Conservation (phyloP, 2,113 vertebrate genomes). For the Lepisosteus osseus region DNA sequence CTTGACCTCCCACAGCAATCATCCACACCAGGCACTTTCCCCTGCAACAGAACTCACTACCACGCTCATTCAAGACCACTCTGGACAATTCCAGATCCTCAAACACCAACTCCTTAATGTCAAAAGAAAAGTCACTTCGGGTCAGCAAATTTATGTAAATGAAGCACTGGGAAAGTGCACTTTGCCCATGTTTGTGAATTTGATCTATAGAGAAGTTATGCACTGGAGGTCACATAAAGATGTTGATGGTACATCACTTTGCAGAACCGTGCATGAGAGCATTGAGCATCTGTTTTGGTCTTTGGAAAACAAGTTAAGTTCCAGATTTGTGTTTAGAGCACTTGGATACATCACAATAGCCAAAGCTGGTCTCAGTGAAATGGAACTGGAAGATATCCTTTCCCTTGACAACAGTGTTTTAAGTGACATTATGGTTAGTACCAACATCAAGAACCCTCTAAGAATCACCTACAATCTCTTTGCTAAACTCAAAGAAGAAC, state of each 20-base stretch:
- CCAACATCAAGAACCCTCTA: slow-evolving; percentile 79
- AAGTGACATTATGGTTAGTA: slow-evolving; percentile 75
- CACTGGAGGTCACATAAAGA: slow-evolving; percentile 97
- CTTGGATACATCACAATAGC: slow-evolving; percentile 96
- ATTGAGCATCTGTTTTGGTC: slow-evolving; percentile 96
- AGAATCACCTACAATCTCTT: slow-evolving; percentile 89
- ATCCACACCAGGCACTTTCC: no score
- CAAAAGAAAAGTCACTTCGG: slow-evolving; percentile 95
- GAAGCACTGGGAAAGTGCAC: slow-evolving; percentile 94
- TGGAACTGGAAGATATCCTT: slow-evolving; percentile 92
- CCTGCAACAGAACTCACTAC: no score
- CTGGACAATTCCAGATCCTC: slow-evolving; percentile 70
- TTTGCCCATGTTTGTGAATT: slow-evolving; percentile 95
- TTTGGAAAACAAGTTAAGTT: slow-evolving; percentile 84
- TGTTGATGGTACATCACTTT: slow-evolving; percentile 88
- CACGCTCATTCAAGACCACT: no score
- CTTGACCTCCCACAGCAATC: no score
- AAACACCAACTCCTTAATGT: slow-evolving; percentile 91
- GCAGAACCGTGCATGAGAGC: slow-evolving; percentile 91
- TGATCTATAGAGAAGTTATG: slow-evolving; percentile 91
- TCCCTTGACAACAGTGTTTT: slow-evolving; percentile 93
- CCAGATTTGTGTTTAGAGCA: slow-evolving; percentile 83
- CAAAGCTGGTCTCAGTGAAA: slow-evolving; percentile 89
- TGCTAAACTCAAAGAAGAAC: slow-evolving; percentile 89
- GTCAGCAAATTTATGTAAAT: slow-evolving; percentile 97